Evolutionary conservation across 2,888 invertebrate species (phyloP).

Genomic region (Athalia cordata): DNA sequence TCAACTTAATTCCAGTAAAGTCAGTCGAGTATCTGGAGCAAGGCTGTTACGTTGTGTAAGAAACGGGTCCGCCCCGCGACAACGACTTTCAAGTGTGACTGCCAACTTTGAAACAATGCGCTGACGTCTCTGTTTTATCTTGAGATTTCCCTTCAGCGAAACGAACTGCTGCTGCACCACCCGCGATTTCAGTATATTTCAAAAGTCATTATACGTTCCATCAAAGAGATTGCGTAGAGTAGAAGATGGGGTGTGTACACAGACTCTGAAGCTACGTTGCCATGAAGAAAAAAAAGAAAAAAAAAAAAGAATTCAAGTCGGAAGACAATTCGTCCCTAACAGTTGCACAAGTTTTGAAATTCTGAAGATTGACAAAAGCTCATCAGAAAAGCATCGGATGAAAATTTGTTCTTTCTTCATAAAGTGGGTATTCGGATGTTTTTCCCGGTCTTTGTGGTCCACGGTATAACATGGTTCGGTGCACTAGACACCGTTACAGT

Average conservation of each 20-base stretch:
- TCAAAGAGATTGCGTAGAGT: conserved; percentile 20
- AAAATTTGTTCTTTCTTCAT: not conserved
- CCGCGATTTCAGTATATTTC: conserved; percentile 8
- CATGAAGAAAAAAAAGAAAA: not conserved
- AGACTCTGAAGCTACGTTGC: not conserved
- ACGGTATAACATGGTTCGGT: conserved; percentile 59
- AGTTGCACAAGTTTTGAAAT: not conserved
- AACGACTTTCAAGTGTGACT: conserved; percentile 40
- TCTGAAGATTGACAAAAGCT: not conserved
- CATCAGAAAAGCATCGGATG: conserved; percentile 8
- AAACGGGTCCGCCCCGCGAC: conserved; percentile 27
- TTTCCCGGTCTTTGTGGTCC: conserved; percentile 46
- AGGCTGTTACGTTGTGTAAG: conserved; percentile 43
- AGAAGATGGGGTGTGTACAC: not conserved
- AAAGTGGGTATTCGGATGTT: not conserved
- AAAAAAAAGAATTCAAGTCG: not conserved
- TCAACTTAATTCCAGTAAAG: not conserved
- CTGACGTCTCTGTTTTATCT: conserved; percentile 25
- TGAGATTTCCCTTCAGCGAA: conserved; percentile 22
- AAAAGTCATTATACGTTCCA: conserved; percentile 3
- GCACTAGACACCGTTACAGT: conserved; percentile 63
- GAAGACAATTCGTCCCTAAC: conserved; percentile 2
- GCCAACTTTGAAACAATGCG: conserved; percentile 44
- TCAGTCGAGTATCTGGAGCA: conserved; percentile 40
- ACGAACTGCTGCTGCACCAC: not conserved